Base-by-base conservation (phyloP, 2,888 invertebrate species). In the Chloromyia formosa region DNA sequence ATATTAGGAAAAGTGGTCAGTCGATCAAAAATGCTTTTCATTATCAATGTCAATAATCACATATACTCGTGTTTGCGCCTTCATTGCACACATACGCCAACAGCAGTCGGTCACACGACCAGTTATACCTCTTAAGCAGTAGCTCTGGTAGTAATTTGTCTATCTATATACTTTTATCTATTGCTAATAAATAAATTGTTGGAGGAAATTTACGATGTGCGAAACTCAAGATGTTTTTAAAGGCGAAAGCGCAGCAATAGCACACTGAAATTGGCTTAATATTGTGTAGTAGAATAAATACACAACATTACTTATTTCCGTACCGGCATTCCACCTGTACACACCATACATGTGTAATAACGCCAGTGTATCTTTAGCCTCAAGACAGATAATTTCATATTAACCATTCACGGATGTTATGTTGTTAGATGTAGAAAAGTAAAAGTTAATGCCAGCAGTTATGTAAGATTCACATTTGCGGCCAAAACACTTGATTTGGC, bases 21-120 rank as follows among this genome's bases (percentile, higher is more conserved):
- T 53, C 68, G 68, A 69, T 54, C 68, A 54, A 69, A 69, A 54
- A 27, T 35, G n/a, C 22, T 69, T 69, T 69, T 69, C 68, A 69
- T 69, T 53, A 69, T 69, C 68, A 69, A 69, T 69, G 68, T 54
- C 49, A 49, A 12, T 12, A 49, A n/a, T 49, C 49, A 12, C 49
- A 49, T 49, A 49, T 49, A 49, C n/a, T n/a, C n/a, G n/a, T n/a
- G 27, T 4, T 35, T 35, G n/a, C 7, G 27, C 27, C 27, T 35
- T 35, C 27, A 35, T 35, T 35, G 27, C 27, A 35, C 27, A 35
- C 27, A 49, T 12, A 49, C 49, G 49, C 49, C 49, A n/a, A 3
- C 49, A 49, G 12, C 10, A 49, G 12, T 49, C 16, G 49, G 49
- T 10, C 14, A n/a, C 49, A 49, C 49, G 12, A 49, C 12, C 49